Evolutionary conservation across 2,888 invertebrate species (phyloP).

Genomic region (Meta bourneti): DNA sequence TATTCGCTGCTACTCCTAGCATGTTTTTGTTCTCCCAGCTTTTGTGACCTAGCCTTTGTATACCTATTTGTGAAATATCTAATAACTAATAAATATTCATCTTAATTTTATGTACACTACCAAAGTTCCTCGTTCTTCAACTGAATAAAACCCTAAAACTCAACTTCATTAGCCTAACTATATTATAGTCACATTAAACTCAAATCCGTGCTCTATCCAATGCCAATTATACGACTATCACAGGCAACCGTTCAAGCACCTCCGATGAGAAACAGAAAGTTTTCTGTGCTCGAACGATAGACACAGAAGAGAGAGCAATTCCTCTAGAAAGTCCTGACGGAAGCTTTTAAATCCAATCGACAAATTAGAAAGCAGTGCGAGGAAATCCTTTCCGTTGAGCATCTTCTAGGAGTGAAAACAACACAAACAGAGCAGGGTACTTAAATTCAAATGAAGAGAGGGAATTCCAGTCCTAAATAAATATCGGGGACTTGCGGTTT

Average conservation of each 20-base stretch:
- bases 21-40: no score
- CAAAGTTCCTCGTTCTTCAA: no score
- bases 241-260: not conserved
- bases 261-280: not conserved
- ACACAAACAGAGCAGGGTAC: constrained; percentile 36
- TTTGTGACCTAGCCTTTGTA: no score
- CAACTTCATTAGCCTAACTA: not conserved
- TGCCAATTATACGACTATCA: not conserved
- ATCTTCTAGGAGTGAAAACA: not conserved
- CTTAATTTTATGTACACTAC: no score
- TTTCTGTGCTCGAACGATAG: not conserved
- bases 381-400: not conserved
- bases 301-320: not conserved
- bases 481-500: constrained; percentile 69
- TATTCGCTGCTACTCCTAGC: no score
- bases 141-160: no score
- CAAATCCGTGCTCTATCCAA: not conserved
- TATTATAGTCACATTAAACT: not conserved
- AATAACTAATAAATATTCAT: no score
- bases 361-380: constrained; percentile 42
- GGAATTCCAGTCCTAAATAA: constrained; percentile 67
- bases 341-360: constrained; percentile 46
- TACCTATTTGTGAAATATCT: no score
- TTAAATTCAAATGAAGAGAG: constrained; percentile 69
- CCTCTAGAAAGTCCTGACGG: constrained; percentile 21